Evolutionary conservation across 1,140 invertebrate species (phyloP), one percentile per base, ranked within the genome.

Genomic region (Drosophila punjabiensis): DNA sequence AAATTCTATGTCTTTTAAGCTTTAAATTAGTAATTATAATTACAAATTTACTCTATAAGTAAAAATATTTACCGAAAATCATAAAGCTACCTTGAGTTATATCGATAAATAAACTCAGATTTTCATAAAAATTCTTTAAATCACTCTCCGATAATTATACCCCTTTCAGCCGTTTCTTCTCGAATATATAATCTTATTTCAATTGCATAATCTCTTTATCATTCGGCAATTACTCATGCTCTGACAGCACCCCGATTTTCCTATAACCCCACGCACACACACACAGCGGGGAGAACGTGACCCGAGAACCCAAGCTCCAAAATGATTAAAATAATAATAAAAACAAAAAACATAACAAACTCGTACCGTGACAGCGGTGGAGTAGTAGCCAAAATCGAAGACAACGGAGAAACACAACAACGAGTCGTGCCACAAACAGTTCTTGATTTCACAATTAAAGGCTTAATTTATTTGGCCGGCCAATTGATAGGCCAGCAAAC

Each of bases 391-490:
- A 48, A 64, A 64, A 47, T 45, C 61, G 14, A 47, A 55, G 73
- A 66, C 68, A 43, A 32, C 75, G 58, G 35, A 18, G 43, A 76
- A 30, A 73, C 50, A 63, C 50, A 63, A 58, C 59, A 62, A 47
- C 65, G 47, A 81, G 76, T 87, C 84, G 80, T 87, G 84, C 80
- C 52, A 55, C 71, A 75, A 56, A 71, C 64, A 73, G 69, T 87
- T 87, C 84, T 87, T 70, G 85, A 81, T 87, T 87, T 89, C 84
- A 81, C 84, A 87, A 87, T 87, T 89, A 87, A 83, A 89, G 77
- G 62, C 84, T 87, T 83, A 81, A 87, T 86, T 82, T 82, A 79
- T 82, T 81, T 86, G 82, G 58, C 79, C 64, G 59, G 76, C 76
- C 76, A 63, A 82, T 60, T 67, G 82, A 87, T 87, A 86, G 69